phyloP scores from a whole-genome alignment of 64 coral and sea anemone species.

The Hydrozoanthus tunicans region DNA sequence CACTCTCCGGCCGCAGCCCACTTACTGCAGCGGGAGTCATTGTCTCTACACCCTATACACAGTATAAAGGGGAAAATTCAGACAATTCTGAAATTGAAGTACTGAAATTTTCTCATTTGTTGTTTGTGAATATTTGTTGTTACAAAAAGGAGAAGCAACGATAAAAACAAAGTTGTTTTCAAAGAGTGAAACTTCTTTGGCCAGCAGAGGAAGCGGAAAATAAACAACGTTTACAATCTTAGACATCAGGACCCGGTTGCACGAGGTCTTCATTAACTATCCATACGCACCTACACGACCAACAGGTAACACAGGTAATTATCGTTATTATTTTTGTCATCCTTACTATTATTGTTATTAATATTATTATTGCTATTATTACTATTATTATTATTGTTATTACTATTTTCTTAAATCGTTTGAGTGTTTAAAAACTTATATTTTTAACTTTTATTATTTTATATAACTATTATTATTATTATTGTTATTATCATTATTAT shows the following conservation, averaged over 20 bases:
- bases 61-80: background rate
- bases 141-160: background rate
- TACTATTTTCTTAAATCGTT: background rate
- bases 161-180: no score
- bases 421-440: no score
- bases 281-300: background rate
- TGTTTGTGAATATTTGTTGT: background rate
- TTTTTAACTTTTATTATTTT: background rate
- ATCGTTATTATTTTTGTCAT: background rate
- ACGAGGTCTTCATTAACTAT: background rate
- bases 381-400: background rate
- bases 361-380: background rate
- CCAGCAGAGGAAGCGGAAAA: no score
- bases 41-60: constrained; percentile 7
- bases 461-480: background rate
- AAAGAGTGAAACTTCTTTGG: no score
- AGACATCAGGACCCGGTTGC: no score
- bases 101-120: background rate
- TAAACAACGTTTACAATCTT: no score
- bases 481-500: background rate
- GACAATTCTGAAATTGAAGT: background rate
- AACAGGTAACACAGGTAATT: background rate
- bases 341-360: background rate
- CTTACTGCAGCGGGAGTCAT: background rate
- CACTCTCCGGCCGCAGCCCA: constrained; percentile 7